A percentile compares a stretch with the other conserved stretches of the same genome.
Evolutionary conservation across 2,797 vertebrate genomes (phyloP).

Genomic region (Myotis myotis): DNA sequence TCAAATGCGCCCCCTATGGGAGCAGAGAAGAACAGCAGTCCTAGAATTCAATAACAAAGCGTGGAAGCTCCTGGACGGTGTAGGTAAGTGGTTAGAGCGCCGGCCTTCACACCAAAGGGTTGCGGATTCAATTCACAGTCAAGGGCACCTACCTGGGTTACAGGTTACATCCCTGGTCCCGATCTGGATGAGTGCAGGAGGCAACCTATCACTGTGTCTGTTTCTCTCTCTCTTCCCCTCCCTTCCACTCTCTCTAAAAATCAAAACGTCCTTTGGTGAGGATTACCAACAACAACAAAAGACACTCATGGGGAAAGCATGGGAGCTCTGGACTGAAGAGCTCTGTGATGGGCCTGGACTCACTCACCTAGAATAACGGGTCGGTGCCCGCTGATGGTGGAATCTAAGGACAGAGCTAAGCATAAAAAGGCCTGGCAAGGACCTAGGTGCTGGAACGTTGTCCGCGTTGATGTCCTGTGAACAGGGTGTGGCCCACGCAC

Average conservation of each 20-base stretch:
- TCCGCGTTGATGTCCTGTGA: background rate
- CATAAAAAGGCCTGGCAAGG: background rate
- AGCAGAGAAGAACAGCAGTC: background rate
- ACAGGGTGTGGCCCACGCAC: background rate
- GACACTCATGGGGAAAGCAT: background rate
- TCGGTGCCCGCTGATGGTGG: background rate
- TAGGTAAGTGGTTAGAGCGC: no score
- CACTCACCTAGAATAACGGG: background rate
- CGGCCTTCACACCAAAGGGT: no score
- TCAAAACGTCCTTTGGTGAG: no score
- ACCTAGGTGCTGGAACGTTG: rapidly evolving
- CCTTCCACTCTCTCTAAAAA: no score
- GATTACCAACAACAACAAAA: no score
- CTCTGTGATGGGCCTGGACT: background rate
- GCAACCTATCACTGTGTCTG: no score
- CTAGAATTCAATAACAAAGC: background rate
- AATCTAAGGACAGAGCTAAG: background rate
- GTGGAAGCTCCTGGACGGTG: no score
- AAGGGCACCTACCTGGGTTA: no score
- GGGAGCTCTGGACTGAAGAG: background rate
- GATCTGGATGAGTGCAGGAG: no score
- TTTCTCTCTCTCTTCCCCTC: no score
- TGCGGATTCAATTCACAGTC: no score
- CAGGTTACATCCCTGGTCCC: no score
- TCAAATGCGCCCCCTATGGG: background rate